Evolutionary conservation across 2,797 vertebrate species (phyloP).

Genomic region (Characodon lateralis): DNA sequence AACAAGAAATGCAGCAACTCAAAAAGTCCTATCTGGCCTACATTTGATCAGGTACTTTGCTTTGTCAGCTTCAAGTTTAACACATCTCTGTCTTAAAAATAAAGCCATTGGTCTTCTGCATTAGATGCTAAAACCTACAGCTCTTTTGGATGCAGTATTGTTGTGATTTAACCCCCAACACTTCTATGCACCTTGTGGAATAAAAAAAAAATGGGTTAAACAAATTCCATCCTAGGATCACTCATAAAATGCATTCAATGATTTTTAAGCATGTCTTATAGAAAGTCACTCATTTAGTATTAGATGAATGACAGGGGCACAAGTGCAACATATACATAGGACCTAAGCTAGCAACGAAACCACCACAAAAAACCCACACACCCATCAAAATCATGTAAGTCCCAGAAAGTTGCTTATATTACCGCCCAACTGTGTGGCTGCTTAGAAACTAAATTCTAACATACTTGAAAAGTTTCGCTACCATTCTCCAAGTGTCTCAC

Average conservation of each 20-base stretch:
- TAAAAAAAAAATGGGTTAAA: background rate
- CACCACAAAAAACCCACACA: constrained; percentile 20
- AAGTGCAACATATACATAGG: background rate
- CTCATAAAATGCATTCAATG: background rate
- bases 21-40: background rate
- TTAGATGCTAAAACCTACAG: background rate
- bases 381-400: constrained; percentile 8
- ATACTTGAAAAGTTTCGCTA: constrained; percentile 26
- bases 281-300: too few relatives aligned
- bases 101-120: background rate
- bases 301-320: too few relatives aligned
- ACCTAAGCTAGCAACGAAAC: background rate
- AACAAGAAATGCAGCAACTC: background rate
- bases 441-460: constrained; percentile 6
- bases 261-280: background rate
- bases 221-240: background rate
- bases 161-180: background rate
- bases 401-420: constrained; percentile 3
- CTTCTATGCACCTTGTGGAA: background rate
- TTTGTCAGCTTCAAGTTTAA: background rate
- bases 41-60: background rate
- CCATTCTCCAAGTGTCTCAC: constrained; percentile 15
- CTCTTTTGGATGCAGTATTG: too few relatives aligned
- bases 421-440: background rate
- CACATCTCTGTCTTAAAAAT: background rate